Evolutionary conservation across 2,888 invertebrate species (phyloP).

Genomic region (Hemithea aestivaria): DNA sequence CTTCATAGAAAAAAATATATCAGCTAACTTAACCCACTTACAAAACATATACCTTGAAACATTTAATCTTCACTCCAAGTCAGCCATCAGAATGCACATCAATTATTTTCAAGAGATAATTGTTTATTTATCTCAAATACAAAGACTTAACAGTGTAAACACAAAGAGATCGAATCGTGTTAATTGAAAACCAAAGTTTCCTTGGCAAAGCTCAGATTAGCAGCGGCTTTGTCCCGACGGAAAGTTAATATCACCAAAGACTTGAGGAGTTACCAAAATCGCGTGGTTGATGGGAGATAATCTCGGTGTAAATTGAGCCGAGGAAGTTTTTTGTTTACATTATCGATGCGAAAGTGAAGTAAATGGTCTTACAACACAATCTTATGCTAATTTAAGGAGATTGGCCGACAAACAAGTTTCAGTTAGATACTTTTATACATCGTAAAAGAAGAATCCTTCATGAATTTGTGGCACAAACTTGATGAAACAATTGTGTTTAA

Average conservation of each 20-base stretch:
- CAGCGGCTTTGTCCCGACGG: constrained; percentile 37
- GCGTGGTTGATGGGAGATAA: constrained; percentile 21
- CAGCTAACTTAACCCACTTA: no score
- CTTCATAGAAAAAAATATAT: no score
- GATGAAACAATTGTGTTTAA: no score
- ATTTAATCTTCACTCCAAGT: not conserved
- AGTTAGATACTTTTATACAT: no score
- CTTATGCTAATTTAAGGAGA: no score
- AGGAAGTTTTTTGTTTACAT: constrained; percentile 19
- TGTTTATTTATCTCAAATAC: constrained; percentile 15
- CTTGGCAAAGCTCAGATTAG: constrained; percentile 38
- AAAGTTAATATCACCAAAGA: constrained; percentile 43
- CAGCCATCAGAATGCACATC: constrained; percentile 4
- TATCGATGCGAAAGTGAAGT: constrained; percentile 7
- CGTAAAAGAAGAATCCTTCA: no score
- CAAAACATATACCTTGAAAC: no score
- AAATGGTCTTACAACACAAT: not conserved
- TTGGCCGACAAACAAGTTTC: no score
- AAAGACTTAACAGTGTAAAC: constrained; percentile 11
- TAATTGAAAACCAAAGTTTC: constrained; percentile 44
- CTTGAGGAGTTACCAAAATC: constrained; percentile 32
- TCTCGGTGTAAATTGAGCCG: constrained; percentile 21
- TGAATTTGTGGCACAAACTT: no score
- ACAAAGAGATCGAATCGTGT: constrained; percentile 30
- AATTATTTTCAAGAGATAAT: constrained; percentile 7